These are phyloP conservation scores for Rotaria socialis DNA, from an alignment of 2,888 invertebrate species.

Conservation along the genomic window DNA sequence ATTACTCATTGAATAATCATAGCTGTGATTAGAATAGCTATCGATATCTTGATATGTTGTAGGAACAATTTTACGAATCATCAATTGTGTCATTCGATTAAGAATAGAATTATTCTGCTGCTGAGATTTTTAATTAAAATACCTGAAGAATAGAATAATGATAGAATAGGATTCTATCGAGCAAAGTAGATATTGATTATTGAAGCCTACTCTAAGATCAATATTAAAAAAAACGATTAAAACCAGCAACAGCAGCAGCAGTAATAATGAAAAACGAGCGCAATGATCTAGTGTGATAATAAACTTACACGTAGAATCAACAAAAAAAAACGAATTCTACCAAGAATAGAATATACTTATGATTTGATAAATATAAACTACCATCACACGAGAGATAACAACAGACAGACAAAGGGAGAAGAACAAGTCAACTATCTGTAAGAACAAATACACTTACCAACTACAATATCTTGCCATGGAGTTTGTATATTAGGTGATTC, in stretches of 20 bases:
- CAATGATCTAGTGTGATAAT: neutral
- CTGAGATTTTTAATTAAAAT: neutral
- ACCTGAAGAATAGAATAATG: neutral
- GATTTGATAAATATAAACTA: neutral
- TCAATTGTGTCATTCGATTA: neutral
- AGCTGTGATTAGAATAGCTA: neutral
- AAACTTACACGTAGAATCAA: neutral
- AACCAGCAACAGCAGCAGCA: neutral
- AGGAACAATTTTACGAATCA: neutral
- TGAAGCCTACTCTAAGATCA: neutral
- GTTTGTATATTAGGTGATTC: neutral
- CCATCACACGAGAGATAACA: neutral
- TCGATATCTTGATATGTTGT: neutral
- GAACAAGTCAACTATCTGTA: neutral
- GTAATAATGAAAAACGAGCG: neutral
- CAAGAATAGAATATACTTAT: neutral
- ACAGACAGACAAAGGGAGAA: neutral
- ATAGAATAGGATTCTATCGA: neutral
- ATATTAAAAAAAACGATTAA: neutral
- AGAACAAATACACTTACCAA: constrained; percentile 4
- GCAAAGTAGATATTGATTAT: neutral
- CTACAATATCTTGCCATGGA: neutral
- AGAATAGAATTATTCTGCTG: neutral
- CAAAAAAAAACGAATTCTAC: neutral
- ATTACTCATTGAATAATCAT: neutral